Evolutionary conservation across 2,888 invertebrate species (phyloP).

Genomic region (Drosophila conformis): DNA sequence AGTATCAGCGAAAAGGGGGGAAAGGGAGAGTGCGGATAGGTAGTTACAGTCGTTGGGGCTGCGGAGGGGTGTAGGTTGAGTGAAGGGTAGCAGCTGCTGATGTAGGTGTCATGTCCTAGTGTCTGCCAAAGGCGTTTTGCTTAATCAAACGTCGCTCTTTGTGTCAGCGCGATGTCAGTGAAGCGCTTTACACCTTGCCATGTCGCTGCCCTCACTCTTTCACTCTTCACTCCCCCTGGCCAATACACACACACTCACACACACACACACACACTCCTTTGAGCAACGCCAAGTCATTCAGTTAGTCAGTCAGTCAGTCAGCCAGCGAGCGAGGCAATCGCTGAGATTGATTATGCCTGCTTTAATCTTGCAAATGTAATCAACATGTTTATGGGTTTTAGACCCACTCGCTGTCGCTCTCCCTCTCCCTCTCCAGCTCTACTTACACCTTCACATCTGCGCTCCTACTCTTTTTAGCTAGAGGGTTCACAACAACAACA

Average conservation of each 20-base stretch:
- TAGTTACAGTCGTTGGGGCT: neutral
- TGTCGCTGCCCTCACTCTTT: constrained; percentile 2
- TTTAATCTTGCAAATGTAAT: constrained; percentile 70
- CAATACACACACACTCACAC: constrained; percentile 13
- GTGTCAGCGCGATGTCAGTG: constrained; percentile 70
- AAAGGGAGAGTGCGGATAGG: neutral
- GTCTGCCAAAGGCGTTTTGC: constrained; percentile 74
- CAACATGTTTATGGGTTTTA: constrained; percentile 58
- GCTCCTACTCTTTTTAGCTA: neutral
- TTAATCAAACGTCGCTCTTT: constrained; percentile 76
- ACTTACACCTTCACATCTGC: neutral
- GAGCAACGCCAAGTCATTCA: constrained; percentile 42
- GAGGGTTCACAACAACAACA: constrained; percentile 23
- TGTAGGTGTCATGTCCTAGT: constrained; percentile 61
- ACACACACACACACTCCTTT: neutral
- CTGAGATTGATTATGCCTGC: constrained; percentile 73
- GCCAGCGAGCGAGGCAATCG: constrained; percentile 58
- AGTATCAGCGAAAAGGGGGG: constrained; percentile 4
- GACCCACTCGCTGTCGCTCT: neutral
- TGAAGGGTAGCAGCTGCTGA: constrained; percentile 10
- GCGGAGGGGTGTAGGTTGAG: neutral
- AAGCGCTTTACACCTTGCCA: constrained; percentile 58
- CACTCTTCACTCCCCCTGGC: constrained; percentile 6
- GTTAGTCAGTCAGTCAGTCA: constrained; percentile 35
- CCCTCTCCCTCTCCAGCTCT: no score